Evolutionary conservation across 2,888 invertebrate genomes (phyloP).

Genomic region (Chouioia cunea): DNA sequence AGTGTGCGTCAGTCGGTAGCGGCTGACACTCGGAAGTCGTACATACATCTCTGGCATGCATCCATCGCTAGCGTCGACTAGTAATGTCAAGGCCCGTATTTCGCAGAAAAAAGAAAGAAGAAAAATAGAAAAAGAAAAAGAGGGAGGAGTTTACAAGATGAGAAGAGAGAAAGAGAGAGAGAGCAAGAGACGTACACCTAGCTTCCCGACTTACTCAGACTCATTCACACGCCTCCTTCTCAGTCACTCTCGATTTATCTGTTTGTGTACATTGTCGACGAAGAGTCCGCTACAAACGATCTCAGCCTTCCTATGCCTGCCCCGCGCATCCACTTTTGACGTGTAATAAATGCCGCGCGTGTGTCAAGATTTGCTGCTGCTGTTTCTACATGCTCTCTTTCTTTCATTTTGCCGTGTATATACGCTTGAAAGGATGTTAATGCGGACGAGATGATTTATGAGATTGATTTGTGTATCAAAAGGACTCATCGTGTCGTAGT

Average conservation of each 20-base stretch:
- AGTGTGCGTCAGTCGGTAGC: too few species aligned
- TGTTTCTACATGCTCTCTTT: background rate
- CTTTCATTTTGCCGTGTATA: background rate
- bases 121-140: slow-evolving; percentile 2
- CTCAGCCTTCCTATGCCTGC: slow-evolving; percentile 5
- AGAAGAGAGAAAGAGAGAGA: slow-evolving; percentile 15
- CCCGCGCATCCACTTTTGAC: too few species aligned
- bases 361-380: background rate
- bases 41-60: slow-evolving; percentile 40
- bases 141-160: background rate
- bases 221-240: too few species aligned
- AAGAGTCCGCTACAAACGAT: slow-evolving; percentile 23
- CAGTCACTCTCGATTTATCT: slow-evolving; percentile 41
- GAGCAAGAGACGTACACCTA: background rate
- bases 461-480: too few species aligned
- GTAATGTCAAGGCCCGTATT: background rate
- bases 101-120: slow-evolving; percentile 23
- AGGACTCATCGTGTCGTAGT: too few species aligned
- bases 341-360: too few species aligned
- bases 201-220: too few species aligned
- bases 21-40: slow-evolving; percentile 28
- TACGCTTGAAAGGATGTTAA: slow-evolving; percentile 13
- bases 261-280: slow-evolving; percentile 24
- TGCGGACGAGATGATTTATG: too few species aligned
- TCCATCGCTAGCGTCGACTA: slow-evolving; percentile 28